A percentile compares a stretch with the other conserved stretches of the same genome.
Evolutionary conservation across 2,797 vertebrate species (phyloP).

Genomic region (Trachurus trachurus): DNA sequence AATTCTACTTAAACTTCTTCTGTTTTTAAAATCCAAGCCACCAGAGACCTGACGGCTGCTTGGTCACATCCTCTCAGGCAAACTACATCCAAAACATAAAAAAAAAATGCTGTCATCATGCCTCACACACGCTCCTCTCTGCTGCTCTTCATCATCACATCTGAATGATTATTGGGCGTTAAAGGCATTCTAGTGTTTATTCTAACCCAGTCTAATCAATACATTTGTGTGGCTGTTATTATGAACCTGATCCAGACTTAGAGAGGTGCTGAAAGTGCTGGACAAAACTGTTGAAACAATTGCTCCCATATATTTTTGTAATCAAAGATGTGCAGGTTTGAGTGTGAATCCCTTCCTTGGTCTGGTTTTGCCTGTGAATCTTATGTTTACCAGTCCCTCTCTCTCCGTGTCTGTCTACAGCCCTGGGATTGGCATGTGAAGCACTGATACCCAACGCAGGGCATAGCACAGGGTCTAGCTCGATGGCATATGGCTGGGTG

Average conservation of each 20-base stretch:
- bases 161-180: not conserved
- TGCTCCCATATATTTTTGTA: not conserved
- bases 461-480: constrained; percentile 60
- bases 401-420: constrained; percentile 48
- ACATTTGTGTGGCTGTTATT: not conserved
- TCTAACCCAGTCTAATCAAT: not conserved
- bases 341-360: not conserved
- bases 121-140: not conserved
- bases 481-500: constrained; percentile 71
- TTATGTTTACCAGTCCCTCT: constrained; percentile 13
- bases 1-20: not conserved
- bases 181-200: not conserved
- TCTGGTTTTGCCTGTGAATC: constrained; percentile 7
- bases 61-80: not conserved
- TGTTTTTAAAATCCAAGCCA: not conserved
- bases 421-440: constrained; percentile 46
- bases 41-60: not conserved
- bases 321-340: not conserved
- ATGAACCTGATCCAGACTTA: not conserved
- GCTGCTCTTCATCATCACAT: not conserved
- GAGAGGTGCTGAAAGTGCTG: not conserved
- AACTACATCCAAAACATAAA: not conserved
- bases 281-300: not conserved
- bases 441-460: constrained; percentile 35
- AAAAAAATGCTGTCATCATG: not conserved